A percentile compares a stretch with the other conserved stretches of the same genome.
Evolutionary conservation across 2,797 vertebrate species (phyloP).

Genomic region (Propithecus perrieri): DNA sequence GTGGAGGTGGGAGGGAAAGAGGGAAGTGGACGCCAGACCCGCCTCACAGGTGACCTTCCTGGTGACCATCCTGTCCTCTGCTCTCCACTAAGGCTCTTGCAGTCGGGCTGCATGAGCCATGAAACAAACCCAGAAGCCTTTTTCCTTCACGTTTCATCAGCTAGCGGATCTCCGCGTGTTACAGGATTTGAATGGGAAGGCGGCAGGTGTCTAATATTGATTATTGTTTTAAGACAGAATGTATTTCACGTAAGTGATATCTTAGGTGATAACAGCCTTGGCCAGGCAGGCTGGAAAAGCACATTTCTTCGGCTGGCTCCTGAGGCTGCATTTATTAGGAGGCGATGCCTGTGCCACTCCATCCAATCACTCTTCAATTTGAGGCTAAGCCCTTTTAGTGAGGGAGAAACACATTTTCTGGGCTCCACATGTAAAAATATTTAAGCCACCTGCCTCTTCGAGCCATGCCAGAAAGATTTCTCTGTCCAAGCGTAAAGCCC

Average conservation of each 20-base stretch:
- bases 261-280: conserved; percentile 31
- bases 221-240: conserved; percentile 57
- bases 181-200: conserved; percentile 45
- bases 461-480: neutral
- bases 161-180: neutral
- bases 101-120: no score
- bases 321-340: conserved; percentile 3
- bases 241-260: conserved; percentile 45
- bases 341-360: neutral
- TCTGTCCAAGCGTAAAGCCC: neutral
- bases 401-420: neutral
- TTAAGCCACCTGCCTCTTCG: neutral
- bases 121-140: neutral
- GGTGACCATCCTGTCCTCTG: neutral
- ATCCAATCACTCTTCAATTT: conserved; percentile 47
- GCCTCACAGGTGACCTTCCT: neutral
- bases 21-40: neutral
- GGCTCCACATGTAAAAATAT: neutral
- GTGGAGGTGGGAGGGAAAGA: neutral
- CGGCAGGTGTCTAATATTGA: conserved; percentile 54
- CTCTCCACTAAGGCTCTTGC: neutral
- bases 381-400: neutral
- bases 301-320: conserved; percentile 42
- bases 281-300: conserved; percentile 49
- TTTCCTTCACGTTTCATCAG: neutral